A percentile compares a stretch with the other conserved stretches of the same genome.
phyloP scores from a whole-genome alignment of 2,888 invertebrate genomes.

The Cheilosia pagana region DNA sequence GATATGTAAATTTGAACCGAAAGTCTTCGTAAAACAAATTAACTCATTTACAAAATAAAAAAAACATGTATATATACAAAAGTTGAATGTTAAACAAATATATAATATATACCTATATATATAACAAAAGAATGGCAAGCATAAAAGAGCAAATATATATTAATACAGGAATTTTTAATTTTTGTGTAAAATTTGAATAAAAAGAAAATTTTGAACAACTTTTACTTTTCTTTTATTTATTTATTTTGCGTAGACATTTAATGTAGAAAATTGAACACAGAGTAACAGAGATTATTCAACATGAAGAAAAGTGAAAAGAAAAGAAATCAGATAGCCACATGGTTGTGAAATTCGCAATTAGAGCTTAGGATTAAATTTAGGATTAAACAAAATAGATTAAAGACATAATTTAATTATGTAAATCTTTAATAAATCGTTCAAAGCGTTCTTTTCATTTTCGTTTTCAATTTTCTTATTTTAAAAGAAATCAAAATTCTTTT shows the following conservation, averaged over 20 bases:
- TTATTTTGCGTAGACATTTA: slow-evolving; percentile 27
- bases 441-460: slow-evolving; percentile 8
- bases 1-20: slow-evolving; percentile 61
- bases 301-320: slow-evolving; percentile 23
- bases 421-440: slow-evolving; percentile 1
- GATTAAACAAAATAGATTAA: slow-evolving; percentile 36
- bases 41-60: slow-evolving; percentile 56
- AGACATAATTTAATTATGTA: slow-evolving; percentile 20
- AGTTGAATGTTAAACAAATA: slow-evolving; percentile 48
- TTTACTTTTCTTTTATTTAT: slow-evolving; percentile 18
- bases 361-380: slow-evolving; percentile 77
- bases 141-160: slow-evolving; percentile 45
- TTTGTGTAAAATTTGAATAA: slow-evolving; percentile 31
- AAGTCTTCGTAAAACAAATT: slow-evolving; percentile 60
- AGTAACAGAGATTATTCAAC: slow-evolving; percentile 18
- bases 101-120: slow-evolving; percentile 33
- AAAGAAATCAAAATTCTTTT: not conserved
- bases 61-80: slow-evolving; percentile 35
- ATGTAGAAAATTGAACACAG: slow-evolving; percentile 7
- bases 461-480: slow-evolving; percentile 20
- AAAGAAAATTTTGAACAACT: slow-evolving; percentile 1
- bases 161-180: slow-evolving; percentile 66
- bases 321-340: slow-evolving; percentile 76
- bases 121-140: slow-evolving; percentile 48
- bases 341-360: slow-evolving; percentile 80